Percentiles rank a stretch among this genome's conserved stretches.
phyloP scores from a whole-genome alignment of 2,113 vertebrate species.

The Spea multiplicata region DNA sequence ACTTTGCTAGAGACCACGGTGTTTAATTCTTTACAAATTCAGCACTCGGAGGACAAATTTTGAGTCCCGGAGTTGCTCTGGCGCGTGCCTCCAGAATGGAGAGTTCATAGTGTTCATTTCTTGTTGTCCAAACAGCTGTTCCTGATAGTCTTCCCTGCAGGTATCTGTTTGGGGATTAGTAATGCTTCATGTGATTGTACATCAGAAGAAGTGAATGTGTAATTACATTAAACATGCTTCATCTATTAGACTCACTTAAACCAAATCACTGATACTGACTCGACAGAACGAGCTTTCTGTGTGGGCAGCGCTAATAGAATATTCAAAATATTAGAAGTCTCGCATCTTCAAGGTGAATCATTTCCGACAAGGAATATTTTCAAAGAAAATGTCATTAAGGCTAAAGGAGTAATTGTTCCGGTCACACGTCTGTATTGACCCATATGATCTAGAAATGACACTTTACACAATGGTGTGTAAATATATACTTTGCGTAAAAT shows the following conservation, averaged over 20 bases:
- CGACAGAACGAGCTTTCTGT: slow-evolving; percentile 38
- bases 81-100: slow-evolving; percentile 53
- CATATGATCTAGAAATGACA: too few relatives aligned
- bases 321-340: not conserved
- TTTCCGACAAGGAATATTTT: too few relatives aligned
- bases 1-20: slow-evolving; percentile 53
- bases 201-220: slow-evolving; percentile 68
- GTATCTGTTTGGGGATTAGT: slow-evolving; percentile 73
- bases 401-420: too few relatives aligned
- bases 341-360: not conserved
- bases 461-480: too few relatives aligned
- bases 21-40: slow-evolving; percentile 63
- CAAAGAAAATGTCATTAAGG: too few relatives aligned
- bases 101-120: slow-evolving; percentile 58
- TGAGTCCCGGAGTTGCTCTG: slow-evolving; percentile 49
- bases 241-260: slow-evolving; percentile 60
- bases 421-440: too few relatives aligned
- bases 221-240: slow-evolving; percentile 75
- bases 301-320: not conserved
- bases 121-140: slow-evolving; percentile 70
- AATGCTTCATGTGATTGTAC: slow-evolving; percentile 63
- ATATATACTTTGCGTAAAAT: too few relatives aligned
- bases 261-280: slow-evolving; percentile 51
- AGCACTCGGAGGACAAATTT: slow-evolving; percentile 51
- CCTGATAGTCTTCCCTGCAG: slow-evolving; percentile 64